Conservation (phyloP, 1,140 invertebrate genomes). For the Muscidifurax raptorellus region DNA sequence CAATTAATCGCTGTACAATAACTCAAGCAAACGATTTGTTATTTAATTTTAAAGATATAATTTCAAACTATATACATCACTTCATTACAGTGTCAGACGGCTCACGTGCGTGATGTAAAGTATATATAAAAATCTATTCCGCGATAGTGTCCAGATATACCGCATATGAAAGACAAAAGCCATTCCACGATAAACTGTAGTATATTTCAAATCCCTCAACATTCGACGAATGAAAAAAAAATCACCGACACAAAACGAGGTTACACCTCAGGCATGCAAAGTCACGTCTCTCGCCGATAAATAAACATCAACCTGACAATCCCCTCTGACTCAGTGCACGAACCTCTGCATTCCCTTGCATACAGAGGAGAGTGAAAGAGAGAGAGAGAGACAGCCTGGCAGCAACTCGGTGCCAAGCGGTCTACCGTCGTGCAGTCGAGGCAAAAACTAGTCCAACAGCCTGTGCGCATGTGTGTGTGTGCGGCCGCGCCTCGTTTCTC, state of each 20-base stretch:
- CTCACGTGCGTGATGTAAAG: too few relatives aligned
- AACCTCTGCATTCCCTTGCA: not conserved
- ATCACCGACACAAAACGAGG: not conserved
- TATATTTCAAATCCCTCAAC: too few relatives aligned
- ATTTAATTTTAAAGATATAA: too few relatives aligned
- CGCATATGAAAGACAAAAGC: not conserved
- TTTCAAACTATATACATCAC: too few relatives aligned
- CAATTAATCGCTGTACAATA: too few relatives aligned
- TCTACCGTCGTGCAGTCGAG: slow-evolving; percentile 64
- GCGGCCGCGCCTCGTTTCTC: slow-evolving; percentile 26
- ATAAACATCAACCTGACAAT: not conserved
- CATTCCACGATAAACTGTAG: not conserved
- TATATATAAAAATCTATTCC: too few relatives aligned
- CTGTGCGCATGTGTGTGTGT: slow-evolving; percentile 30
- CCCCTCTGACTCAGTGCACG: not conserved
- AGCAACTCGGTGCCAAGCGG: slow-evolving; percentile 68
- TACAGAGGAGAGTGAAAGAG: not conserved
- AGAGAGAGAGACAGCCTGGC: not conserved
- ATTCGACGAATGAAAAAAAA: not conserved
- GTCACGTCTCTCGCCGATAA: not conserved
- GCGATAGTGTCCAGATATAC: too few relatives aligned
- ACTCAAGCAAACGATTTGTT: too few relatives aligned
- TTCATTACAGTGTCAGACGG: too few relatives aligned
- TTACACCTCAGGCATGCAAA: not conserved
- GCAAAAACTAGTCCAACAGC: slow-evolving; percentile 69